These are phyloP conservation scores for Diplazon laetatorius DNA, from an alignment of 2,888 invertebrate species.

Conservation along the genomic window DNA sequence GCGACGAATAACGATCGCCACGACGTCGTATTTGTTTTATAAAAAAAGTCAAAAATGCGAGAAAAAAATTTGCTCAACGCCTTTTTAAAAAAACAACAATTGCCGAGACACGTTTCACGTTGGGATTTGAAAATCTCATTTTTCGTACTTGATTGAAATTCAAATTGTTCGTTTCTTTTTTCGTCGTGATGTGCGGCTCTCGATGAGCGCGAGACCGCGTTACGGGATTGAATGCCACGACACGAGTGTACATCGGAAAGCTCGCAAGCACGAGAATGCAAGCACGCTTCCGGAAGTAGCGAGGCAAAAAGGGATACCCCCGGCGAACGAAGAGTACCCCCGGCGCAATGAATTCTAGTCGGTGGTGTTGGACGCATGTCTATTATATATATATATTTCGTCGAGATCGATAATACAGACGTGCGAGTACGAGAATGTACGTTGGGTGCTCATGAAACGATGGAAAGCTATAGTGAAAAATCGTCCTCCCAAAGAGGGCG, in stretches of 20 bases:
- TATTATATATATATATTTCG: constrained; percentile 21
- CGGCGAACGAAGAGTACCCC: constrained; percentile 23
- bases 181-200: not conserved
- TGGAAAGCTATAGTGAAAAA: too few species aligned
- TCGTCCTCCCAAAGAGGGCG: too few species aligned
- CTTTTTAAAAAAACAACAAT: not conserved
- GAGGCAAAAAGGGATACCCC: not conserved
- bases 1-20: not conserved
- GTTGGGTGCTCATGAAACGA: too few species aligned
- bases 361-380: constrained; percentile 49
- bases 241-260: not conserved
- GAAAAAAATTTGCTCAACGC: not conserved
- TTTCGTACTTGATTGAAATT: too few species aligned
- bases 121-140: not conserved
- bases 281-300: not conserved
- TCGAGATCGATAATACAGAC: constrained; percentile 57
- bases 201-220: not conserved
- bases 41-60: not conserved
- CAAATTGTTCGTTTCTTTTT: not conserved
- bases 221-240: constrained; percentile 1
- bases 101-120: not conserved
- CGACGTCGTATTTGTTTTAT: not conserved
- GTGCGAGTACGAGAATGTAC: constrained; percentile 2
- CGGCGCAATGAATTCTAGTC: constrained; percentile 41
- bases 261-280: not conserved